A percentile compares a stretch with the other conserved stretches of the same genome.
Conservation (phyloP, 2,888 invertebrate genomes). For the Liodrosophila aerea region DNA sequence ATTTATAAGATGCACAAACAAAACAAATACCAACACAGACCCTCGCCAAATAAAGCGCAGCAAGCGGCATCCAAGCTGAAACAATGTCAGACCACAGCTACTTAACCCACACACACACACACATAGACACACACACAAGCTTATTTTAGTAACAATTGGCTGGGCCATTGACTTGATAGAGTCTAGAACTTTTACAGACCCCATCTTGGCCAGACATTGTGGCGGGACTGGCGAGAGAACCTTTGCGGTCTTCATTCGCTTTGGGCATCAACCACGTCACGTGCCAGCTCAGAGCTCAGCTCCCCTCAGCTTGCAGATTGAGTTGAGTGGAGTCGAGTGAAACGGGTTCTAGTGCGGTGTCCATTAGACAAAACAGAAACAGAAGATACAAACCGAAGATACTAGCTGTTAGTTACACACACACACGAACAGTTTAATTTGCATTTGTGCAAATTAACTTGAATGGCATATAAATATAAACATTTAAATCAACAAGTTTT, state of each 20-base stretch:
- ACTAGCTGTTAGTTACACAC: slow-evolving; percentile 1
- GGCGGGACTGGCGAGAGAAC: slow-evolving; percentile 50
- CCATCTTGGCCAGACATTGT: slow-evolving; percentile 50
- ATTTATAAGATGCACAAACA: slow-evolving; percentile 53
- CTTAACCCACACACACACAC: slow-evolving; percentile 21
- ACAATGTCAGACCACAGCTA: slow-evolving; percentile 69
- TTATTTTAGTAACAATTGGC: slow-evolving; percentile 35
- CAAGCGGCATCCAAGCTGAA: slow-evolving; percentile 50
- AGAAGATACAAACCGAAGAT: slow-evolving; percentile 27
- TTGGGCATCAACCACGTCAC: slow-evolving; percentile 24
- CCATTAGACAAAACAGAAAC: slow-evolving; percentile 20
- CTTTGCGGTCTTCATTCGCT: slow-evolving; percentile 11
- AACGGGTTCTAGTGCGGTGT: slow-evolving; percentile 26
- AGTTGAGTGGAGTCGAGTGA: no score
- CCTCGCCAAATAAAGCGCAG: slow-evolving; percentile 52
- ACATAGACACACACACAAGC: not conserved
- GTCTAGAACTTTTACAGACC: slow-evolving; percentile 53
- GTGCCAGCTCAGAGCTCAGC: slow-evolving; percentile 18
- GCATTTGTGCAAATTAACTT: slow-evolving; percentile 67
- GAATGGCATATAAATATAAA: slow-evolving; percentile 62
- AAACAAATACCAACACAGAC: slow-evolving; percentile 38
- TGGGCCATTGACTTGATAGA: slow-evolving; percentile 47
- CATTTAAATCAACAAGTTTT: slow-evolving; percentile 64
- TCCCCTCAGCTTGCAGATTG: no score
- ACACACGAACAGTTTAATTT: slow-evolving; percentile 42